Conservation (phyloP, 2,888 invertebrate genomes). For the Xestobium rufovillosum region DNA sequence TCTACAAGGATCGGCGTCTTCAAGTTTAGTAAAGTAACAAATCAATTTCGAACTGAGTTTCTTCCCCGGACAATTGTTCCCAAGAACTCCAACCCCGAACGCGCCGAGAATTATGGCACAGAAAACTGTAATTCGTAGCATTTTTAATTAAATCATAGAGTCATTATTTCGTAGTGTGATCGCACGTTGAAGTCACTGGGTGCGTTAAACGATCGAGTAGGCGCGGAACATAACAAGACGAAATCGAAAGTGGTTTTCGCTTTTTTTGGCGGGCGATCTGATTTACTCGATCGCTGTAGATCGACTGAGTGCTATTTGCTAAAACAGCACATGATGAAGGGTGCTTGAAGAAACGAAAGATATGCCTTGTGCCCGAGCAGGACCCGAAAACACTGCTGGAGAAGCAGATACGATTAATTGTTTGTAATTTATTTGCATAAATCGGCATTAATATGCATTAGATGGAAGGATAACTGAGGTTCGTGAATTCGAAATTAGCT, state of each 20-base stretch:
- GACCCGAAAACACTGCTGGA: too few species aligned
- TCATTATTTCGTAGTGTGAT: conserved; percentile 6
- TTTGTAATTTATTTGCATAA: too few species aligned
- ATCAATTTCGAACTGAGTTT: conserved; percentile 35
- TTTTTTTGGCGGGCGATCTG: conserved; percentile 28
- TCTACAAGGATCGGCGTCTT: conserved; percentile 33
- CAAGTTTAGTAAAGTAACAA: conserved; percentile 38
- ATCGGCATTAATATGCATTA: too few species aligned
- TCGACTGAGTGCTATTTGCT: too few species aligned
- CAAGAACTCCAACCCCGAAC: conserved; percentile 18
- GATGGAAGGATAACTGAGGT: too few species aligned
- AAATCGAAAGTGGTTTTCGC: conserved; percentile 30
- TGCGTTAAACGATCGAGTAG: too few species aligned
- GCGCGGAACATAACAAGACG: conserved; percentile 13
- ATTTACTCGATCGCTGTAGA: conserved; percentile 30
- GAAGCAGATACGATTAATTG: too few species aligned
- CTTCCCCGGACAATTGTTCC: conserved; percentile 31
- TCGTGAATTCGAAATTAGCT: too few species aligned
- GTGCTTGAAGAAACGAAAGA: too few species aligned
- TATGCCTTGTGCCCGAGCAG: too few species aligned
- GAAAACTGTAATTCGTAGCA: conserved; percentile 10
- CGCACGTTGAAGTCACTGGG: conserved; percentile 15
- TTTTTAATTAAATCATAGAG: conserved; percentile 8
- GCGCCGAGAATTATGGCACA: conserved; percentile 17
- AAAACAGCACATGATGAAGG: too few species aligned